A percentile compares a stretch with the other conserved stretches of the same genome.
phyloP scores from a whole-genome alignment of 2,113 vertebrate genomes.

The Orycteropus afer region DNA sequence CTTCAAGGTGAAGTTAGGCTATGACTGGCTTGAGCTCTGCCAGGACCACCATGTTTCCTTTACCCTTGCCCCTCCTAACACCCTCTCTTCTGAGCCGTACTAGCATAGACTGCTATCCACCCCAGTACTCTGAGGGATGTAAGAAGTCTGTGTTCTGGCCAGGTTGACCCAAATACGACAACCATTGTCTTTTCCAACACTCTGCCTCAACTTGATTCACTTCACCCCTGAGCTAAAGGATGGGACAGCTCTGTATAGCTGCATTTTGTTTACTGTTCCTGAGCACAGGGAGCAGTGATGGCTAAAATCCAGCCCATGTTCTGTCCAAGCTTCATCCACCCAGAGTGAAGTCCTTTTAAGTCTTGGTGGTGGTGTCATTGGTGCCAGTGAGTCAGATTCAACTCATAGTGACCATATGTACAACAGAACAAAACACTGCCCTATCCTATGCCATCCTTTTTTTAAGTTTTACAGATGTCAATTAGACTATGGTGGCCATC shows the following conservation, averaged over 20 bases:
- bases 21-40: conserved; percentile 58
- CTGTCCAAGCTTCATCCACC: not conserved
- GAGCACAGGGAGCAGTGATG: not conserved
- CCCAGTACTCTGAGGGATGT: too few species aligned
- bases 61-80: not conserved
- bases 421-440: too few species aligned
- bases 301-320: not conserved
- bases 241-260: not conserved
- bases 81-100: not conserved
- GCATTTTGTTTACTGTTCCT: not conserved
- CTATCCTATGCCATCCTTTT: too few species aligned
- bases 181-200: not conserved
- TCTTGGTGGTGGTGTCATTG: too few species aligned
- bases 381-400: too few species aligned
- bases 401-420: too few species aligned
- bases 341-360: not conserved
- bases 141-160: not conserved
- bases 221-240: not conserved
- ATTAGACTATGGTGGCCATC: not conserved
- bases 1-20: conserved; percentile 71
- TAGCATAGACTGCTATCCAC: not conserved
- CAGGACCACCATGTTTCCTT: not conserved
- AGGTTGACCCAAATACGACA: not conserved
- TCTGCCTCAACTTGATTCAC: conserved; percentile 3
- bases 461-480: not conserved